Conservation (phyloP, 2,797 vertebrate genomes). For the Syngnathus acus region DNA sequence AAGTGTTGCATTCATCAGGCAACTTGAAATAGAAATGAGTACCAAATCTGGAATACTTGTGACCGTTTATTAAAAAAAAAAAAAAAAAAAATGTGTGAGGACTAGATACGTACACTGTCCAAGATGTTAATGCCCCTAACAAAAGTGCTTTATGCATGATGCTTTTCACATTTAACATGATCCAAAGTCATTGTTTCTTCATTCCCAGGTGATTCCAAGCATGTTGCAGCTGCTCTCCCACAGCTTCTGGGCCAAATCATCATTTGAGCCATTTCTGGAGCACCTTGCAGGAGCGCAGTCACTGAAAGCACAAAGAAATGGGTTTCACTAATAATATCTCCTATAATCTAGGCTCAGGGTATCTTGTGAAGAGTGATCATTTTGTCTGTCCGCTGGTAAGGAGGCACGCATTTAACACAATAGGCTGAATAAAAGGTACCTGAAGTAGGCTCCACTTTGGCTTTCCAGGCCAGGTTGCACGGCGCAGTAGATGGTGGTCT, state of each 20-base stretch:
- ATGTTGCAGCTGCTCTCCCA: conserved; percentile 73
- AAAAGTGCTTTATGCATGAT: conserved; percentile 33
- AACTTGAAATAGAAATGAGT: not conserved
- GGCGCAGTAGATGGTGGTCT: conserved; percentile 73
- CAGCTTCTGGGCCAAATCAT: conserved; percentile 66
- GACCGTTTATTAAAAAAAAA: not conserved
- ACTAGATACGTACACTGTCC: not conserved
- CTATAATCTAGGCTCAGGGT: too few species aligned
- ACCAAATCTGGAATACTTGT: not conserved
- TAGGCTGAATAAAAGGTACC: conserved; percentile 41
- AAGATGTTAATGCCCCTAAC: conserved; percentile 15
- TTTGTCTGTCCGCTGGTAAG: not conserved
- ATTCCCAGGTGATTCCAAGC: conserved; percentile 69
- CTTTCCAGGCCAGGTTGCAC: conserved; percentile 66
- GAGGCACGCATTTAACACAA: not conserved
- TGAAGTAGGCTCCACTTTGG: conserved; percentile 72
- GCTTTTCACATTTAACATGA: not conserved
- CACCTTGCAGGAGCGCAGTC: conserved; percentile 63
- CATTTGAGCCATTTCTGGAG: conserved; percentile 60
- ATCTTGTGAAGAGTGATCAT: not conserved
- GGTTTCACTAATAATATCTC: conserved; percentile 2
- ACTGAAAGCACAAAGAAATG: conserved; percentile 38
- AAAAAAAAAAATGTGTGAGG: not conserved
- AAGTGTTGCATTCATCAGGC: not conserved
- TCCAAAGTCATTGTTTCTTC: conserved; percentile 18